Evolutionary conservation across 1,140 invertebrate species (phyloP).

Genomic region (Pogonognathellus flavescens): DNA sequence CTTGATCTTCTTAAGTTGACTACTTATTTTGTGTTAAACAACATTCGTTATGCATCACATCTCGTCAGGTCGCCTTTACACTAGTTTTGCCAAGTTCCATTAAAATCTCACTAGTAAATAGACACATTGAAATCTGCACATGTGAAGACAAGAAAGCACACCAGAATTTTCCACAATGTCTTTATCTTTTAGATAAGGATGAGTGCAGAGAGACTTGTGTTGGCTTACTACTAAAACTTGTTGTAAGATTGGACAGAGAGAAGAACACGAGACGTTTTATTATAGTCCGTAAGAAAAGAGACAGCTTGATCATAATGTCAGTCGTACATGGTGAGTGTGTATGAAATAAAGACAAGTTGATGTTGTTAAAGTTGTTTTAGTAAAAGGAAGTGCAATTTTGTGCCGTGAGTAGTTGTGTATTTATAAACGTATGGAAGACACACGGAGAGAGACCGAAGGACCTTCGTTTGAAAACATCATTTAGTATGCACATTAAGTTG

Average conservation of each 20-base stretch:
- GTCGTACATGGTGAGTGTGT: neutral
- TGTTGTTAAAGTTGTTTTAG: neutral
- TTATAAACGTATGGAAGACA: neutral
- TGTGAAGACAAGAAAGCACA: neutral
- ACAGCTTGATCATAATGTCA: constrained; percentile 27
- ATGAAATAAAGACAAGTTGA: neutral
- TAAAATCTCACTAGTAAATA: constrained; percentile 14
- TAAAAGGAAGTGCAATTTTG: constrained; percentile 7
- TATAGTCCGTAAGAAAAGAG: constrained; percentile 9
- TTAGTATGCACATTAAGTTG: constrained; percentile 5
- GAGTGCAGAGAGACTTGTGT: neutral
- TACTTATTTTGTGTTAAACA: neutral
- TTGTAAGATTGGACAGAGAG: neutral
- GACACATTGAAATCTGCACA: neutral
- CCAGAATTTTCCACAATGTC: no score
- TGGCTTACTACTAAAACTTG: neutral
- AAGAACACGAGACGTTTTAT: neutral
- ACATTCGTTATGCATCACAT: constrained; percentile 25
- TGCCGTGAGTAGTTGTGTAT: neutral
- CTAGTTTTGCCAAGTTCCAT: neutral
- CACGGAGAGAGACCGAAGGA: neutral
- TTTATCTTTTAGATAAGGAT: neutral
- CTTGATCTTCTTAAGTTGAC: constrained; percentile 26
- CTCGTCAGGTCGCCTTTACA: constrained; percentile 22
- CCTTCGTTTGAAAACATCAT: neutral